Evolutionary conservation across 1,140 invertebrate species (phyloP).

Genomic region (Homarus americanus): DNA sequence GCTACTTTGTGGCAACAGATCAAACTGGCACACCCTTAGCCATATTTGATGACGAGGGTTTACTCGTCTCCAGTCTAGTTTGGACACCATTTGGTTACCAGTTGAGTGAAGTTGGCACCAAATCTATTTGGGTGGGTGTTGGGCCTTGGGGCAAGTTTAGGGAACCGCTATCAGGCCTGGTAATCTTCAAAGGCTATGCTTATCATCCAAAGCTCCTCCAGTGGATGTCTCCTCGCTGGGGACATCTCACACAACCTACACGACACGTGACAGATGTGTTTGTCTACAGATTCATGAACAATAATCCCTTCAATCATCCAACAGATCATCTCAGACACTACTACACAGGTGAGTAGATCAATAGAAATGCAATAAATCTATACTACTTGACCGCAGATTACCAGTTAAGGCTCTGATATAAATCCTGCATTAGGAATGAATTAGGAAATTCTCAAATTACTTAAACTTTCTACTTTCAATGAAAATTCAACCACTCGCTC

Average conservation of each 20-base stretch:
- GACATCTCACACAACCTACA: conserved; percentile 83
- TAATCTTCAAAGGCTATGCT: conserved; percentile 77
- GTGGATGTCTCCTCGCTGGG: conserved; percentile 96
- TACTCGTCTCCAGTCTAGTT: conserved; percentile 92
- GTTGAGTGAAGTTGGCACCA: conserved; percentile 94
- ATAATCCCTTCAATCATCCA: conserved; percentile 89
- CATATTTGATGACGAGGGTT: conserved; percentile 93
- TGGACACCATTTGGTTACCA: conserved; percentile 94
- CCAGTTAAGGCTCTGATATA: not conserved
- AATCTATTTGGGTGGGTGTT: conserved; percentile 91
- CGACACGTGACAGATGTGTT: conserved; percentile 72
- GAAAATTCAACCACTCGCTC: no score
- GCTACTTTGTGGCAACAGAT: conserved; percentile 94
- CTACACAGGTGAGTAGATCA: conserved; percentile 53
- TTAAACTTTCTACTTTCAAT: no score
- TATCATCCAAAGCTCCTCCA: conserved; percentile 96
- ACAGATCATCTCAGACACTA: conserved; percentile 40
- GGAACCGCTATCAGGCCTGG: conserved; percentile 86
- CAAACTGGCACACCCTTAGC: conserved; percentile 94
- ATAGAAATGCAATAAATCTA: no score
- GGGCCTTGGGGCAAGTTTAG: conserved; percentile 89
- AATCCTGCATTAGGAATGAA: no score
- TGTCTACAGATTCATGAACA: conserved; percentile 91
- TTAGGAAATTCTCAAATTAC: no score
- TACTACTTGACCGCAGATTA: no score